Conservation (phyloP, 2,797 vertebrate genomes). For the Sebastes kiyomatsui region DNA sequence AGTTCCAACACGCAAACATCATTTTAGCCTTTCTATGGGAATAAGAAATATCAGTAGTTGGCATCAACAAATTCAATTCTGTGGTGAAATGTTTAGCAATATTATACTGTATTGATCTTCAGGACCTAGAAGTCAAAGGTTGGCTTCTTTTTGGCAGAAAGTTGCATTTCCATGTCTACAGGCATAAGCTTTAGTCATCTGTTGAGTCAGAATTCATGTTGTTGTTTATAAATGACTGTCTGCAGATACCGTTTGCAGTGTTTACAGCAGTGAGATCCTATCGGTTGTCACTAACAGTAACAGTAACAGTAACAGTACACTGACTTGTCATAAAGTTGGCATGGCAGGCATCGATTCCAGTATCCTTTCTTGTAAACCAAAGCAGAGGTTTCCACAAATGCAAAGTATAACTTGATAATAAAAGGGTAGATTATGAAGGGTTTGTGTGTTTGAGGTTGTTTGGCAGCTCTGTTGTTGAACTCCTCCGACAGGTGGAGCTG, state of each 20-base stretch:
- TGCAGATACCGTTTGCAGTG: not conserved
- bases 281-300: not conserved
- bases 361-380: not conserved
- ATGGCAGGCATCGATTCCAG: not conserved
- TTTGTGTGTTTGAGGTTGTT: not conserved
- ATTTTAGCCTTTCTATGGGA: conserved; percentile 10
- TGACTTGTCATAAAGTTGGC: not conserved
- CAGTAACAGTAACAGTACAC: not conserved
- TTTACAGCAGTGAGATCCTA: not conserved
- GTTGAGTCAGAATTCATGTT: not conserved
- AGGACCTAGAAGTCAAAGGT: not conserved
- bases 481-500: conserved; percentile 3
- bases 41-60: conserved; percentile 40
- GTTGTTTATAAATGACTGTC: not conserved
- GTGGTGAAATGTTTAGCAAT: conserved; percentile 12
- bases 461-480: not conserved
- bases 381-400: not conserved
- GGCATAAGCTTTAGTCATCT: not conserved
- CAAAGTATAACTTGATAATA: not conserved
- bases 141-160: conserved; percentile 7
- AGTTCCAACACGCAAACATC: not conserved
- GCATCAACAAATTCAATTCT: conserved; percentile 9
- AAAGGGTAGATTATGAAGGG: not conserved
- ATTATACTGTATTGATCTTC: conserved; percentile 33
- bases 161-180: not conserved